Percentiles rank a stretch among this genome's conserved stretches.
These are phyloP conservation scores for Pandemis heparana DNA, from an alignment of 2,888 invertebrate genomes.

Conservation along the genomic window DNA sequence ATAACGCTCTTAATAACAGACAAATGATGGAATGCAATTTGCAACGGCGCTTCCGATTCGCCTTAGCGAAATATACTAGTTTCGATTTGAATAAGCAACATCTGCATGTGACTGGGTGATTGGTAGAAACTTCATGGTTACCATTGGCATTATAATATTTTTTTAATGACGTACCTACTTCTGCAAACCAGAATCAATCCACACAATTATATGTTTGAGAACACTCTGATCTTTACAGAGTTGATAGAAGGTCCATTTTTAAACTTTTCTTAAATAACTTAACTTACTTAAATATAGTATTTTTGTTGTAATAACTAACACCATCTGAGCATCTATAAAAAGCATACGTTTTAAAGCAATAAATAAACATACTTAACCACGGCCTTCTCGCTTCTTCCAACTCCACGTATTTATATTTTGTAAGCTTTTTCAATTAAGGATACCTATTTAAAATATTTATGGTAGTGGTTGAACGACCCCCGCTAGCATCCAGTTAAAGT, in stretches of 20 bases:
- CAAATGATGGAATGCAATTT: conserved; percentile 59
- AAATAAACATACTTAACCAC: conserved; percentile 8
- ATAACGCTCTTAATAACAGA: conserved; percentile 70
- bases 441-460: conserved; percentile 42
- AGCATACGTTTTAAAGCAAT: neutral
- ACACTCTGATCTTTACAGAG: no score
- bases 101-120: neutral
- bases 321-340: no score
- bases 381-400: conserved; percentile 3
- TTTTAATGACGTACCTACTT: no score
- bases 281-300: no score
- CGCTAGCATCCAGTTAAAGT: conserved; percentile 23
- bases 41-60: conserved; percentile 25
- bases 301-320: no score
- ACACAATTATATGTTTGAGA: no score
- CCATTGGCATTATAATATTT: no score
- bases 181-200: no score
- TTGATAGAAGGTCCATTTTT: no score
- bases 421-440: conserved; percentile 47
- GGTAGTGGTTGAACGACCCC: conserved; percentile 41
- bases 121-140: neutral
- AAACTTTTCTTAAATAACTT: no score
- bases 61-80: conserved; percentile 35
- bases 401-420: conserved; percentile 16
- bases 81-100: conserved; percentile 8